Conservation (phyloP, 2,888 invertebrate genomes). For the Zygothrica quintamaculata region DNA sequence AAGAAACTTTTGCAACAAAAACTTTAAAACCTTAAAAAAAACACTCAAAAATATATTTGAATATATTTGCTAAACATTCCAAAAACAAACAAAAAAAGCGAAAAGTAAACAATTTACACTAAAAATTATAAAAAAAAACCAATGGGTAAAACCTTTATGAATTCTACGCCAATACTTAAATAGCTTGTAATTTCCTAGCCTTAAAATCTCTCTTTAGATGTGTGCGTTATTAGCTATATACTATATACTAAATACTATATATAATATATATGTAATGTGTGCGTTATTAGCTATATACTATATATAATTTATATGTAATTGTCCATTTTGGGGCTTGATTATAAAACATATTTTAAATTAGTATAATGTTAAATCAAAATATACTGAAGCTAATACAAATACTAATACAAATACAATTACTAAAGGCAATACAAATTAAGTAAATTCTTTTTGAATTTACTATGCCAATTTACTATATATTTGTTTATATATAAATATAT, state of each 20-base stretch:
- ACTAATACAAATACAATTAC: constrained; percentile 11
- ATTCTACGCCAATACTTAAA: constrained; percentile 76
- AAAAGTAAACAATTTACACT: neutral
- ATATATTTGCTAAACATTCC: constrained; percentile 31
- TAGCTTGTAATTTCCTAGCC: constrained; percentile 70
- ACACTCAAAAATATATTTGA: constrained; percentile 21
- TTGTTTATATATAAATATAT: constrained; percentile 4
- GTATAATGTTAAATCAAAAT: constrained; percentile 1
- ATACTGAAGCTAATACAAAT: constrained; percentile 1
- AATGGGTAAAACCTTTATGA: constrained; percentile 24
- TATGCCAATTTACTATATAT: constrained; percentile 3
- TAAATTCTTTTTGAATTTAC: constrained; percentile 64
- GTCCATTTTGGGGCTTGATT: constrained; percentile 50
- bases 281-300: constrained; percentile 39
- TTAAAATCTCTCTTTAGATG: constrained; percentile 49
- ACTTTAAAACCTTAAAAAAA: constrained; percentile 14
- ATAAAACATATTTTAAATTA: constrained; percentile 46
- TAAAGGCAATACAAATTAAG: constrained; percentile 27
- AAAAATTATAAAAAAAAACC: constrained; percentile 7
- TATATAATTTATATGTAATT: too few relatives aligned
- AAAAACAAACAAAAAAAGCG: constrained; percentile 16
- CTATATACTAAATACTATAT: too few relatives aligned
- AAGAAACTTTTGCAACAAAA: constrained; percentile 35
- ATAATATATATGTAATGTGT: too few relatives aligned
- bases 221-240: constrained; percentile 44